Base-by-base conservation (phyloP, 2,113 vertebrate species). In the Acrocephalus arundinaceus region DNA sequence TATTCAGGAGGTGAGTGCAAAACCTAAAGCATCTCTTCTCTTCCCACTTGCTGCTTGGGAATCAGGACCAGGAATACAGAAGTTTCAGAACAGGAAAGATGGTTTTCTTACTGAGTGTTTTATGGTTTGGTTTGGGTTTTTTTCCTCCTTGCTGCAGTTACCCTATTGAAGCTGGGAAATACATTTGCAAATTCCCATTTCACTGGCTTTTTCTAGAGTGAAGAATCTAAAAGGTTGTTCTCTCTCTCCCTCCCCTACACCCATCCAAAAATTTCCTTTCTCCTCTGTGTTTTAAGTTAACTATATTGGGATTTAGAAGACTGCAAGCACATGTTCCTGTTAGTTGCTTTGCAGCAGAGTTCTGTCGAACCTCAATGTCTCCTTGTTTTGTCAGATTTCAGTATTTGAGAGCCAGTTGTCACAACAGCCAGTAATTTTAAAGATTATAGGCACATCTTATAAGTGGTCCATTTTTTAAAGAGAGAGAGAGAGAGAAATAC, bases 351-450 rank as follows among this genome's bases (percentile, higher is more conserved):
- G 93, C 84, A 97, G 89, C 88, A 25, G 80, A 45, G 66, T 86
- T 94, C 63, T 90, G 88, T 79, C 13, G 12, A 96, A 93, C 54
- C 37, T 61, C 27, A 25, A 1, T 86, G 8, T 82, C 76, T 71
- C 93, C 86, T 35, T 72, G 25, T 63, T 12, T 71, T 86, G 84
- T 48, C 62, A 91, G 77, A 91, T 92, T 89, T 96, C 83, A 54
- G 7, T 92, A 82, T 74, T 94, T 12, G 8, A 92, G 92, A 88
- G 8, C 87, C 74, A 93, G 43, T 46, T 95, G 74, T 96, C 84
- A 68, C n/a, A 67, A 79, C 74, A 97, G 81, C 71, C 76, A 94
- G 72, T 96, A 71, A 92, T 97, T 96, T 96, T 72, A 58, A 75
- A 78, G 57, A 49, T 54, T 58, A 16, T n/a, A 66, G 31, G n/a